Evolutionary conservation across 1,140 invertebrate genomes (phyloP), one percentile per base, ranked within the genome.

Genomic region (Scaptodrosophila lebanonensis): DNA sequence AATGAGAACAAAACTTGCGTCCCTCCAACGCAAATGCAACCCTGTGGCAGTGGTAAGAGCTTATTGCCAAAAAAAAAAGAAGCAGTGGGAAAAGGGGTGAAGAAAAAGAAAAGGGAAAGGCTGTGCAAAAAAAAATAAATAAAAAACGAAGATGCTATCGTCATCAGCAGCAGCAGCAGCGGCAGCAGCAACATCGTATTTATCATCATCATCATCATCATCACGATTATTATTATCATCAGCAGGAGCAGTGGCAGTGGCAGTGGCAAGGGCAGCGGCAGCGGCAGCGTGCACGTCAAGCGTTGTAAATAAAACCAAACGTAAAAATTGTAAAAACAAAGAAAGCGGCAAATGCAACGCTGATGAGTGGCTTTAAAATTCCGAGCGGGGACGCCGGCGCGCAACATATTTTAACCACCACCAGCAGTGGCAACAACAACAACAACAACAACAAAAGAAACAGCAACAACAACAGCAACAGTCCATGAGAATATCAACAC

Each of bases 11-110:
- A 58, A 58, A 51, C 52, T 42, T 53, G 57, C 58, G 53, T 20
- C 27, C 39, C 49, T 33, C 5, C 20, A 75, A 75, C 76, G 70
- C 71, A 75, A 69, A 76, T 75, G 57, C 72, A 66, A 71, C 71
- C 71, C 72, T 77, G 72, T 62, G 71, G 71, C 66, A 72, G 66
- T 72, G 51, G 35, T 67, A 75, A 73, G 77, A 63, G 66, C 66
- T 77, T 77, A 76, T 76, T 76, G 72, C 71, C 71, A 67, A 77
- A 76, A 76, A 39, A 20, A 33, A 42, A 45, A 42, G 18, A 35
- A 33, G n/a, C 52, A 44, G 20, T 36, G 11, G 16, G 8, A 5
- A 17, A 11, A n/a, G 22, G 38, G 25, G 18, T 16, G 22, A 18
- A 12, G 35, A 44, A 36, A 5, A 45, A 44, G 51, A 27, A 7